Percentiles rank a stretch among this genome's conserved stretches.
Evolutionary conservation across 2,888 invertebrate genomes (phyloP).

Genomic region (Andrena praecox): DNA sequence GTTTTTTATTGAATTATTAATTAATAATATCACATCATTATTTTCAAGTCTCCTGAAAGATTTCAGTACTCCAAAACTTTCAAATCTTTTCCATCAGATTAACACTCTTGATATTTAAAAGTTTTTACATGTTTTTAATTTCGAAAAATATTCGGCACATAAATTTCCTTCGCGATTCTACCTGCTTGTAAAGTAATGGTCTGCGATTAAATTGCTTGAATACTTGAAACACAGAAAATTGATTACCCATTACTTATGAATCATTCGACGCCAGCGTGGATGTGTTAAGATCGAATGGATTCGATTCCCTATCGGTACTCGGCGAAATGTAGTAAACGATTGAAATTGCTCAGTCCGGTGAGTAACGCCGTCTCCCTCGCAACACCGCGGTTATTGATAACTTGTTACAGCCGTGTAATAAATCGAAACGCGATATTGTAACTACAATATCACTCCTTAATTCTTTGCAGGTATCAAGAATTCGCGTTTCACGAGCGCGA

Average conservation of each 20-base stretch:
- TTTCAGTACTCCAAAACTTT: too few relatives aligned
- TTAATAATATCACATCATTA: too few relatives aligned
- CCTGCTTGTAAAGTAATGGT: not conserved
- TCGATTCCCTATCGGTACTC: slow-evolving; percentile 14
- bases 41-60: too few relatives aligned
- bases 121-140: not conserved
- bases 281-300: slow-evolving; percentile 9
- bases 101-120: too few relatives aligned
- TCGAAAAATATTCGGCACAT: not conserved
- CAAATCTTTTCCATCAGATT: too few relatives aligned
- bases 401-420: slow-evolving; percentile 25
- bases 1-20: too few relatives aligned
- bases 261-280: not conserved
- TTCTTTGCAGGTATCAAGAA: slow-evolving; percentile 10
- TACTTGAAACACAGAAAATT: not conserved
- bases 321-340: slow-evolving; percentile 9
- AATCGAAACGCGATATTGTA: slow-evolving; percentile 16
- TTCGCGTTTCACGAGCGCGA: not conserved
- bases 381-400: slow-evolving; percentile 18
- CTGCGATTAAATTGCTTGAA: not conserved
- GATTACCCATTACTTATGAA: slow-evolving; percentile 15
- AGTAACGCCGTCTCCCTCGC: slow-evolving; percentile 15
- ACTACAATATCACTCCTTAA: slow-evolving; percentile 10
- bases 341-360: slow-evolving; percentile 11
- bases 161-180: not conserved